These are phyloP conservation scores for Coleophora flavipennella DNA, from an alignment of 2,888 invertebrate species.

Conservation along the genomic window DNA sequence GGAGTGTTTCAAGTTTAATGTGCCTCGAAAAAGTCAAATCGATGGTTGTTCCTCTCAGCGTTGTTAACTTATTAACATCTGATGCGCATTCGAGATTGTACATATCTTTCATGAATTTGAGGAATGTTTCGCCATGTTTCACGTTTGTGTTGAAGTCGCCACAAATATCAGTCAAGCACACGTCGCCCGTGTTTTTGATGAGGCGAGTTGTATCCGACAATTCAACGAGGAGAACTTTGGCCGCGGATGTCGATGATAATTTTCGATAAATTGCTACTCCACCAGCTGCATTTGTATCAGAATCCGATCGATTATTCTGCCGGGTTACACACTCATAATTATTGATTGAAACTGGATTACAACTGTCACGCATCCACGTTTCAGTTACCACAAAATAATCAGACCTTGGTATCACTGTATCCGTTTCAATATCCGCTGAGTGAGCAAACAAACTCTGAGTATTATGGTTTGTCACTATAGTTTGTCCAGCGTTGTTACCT, in stretches of 20 bases:
- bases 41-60: too few species aligned
- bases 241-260: slow-evolving; percentile 9
- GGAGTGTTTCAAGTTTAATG: too few species aligned
- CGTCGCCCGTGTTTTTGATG: background rate
- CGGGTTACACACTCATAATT: slow-evolving; percentile 16
- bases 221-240: slow-evolving; percentile 2
- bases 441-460: slow-evolving; percentile 11
- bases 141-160: too few species aligned
- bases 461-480: slow-evolving; percentile 6
- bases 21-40: too few species aligned
- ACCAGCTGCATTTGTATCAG: slow-evolving; percentile 7
- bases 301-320: slow-evolving; percentile 17
- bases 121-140: too few species aligned
- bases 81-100: too few species aligned
- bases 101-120: too few species aligned
- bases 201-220: slow-evolving; percentile 1
- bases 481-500: too few species aligned
- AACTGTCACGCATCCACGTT: slow-evolving; percentile 19
- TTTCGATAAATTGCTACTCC: slow-evolving; percentile 9
- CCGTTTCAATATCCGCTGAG: too few species aligned
- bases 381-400: slow-evolving; percentile 19
- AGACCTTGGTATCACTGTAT: slow-evolving; percentile 19
- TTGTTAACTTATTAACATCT: too few species aligned
- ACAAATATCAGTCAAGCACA: slow-evolving; percentile 9
- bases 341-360: slow-evolving; percentile 16